Evolutionary conservation across 2,113 vertebrate genomes (phyloP).

Genomic region (Hymenochirus boettgeri): DNA sequence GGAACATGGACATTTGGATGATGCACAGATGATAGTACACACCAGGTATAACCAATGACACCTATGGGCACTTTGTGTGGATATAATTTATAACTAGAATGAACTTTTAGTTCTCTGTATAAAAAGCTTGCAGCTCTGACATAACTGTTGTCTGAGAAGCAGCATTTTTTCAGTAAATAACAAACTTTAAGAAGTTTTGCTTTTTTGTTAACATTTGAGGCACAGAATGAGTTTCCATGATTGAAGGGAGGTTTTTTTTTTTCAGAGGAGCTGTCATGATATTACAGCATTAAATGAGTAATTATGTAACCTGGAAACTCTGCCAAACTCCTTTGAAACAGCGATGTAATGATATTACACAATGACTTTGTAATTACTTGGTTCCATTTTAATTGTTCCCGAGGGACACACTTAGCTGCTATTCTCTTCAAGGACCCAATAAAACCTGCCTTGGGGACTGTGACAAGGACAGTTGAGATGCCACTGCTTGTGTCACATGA

Average conservation of each 20-base stretch:
- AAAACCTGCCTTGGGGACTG: slow-evolving; percentile 1
- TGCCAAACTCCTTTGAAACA: slow-evolving; percentile 4
- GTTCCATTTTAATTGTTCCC: slow-evolving; percentile 17
- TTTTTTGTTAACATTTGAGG: background rate
- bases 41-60: too few species aligned
- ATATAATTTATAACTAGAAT: too few species aligned
- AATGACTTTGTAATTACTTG: slow-evolving; percentile 19
- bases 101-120: too few species aligned
- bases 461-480: background rate
- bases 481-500: background rate
- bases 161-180: too few species aligned
- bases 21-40: too few species aligned
- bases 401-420: slow-evolving; percentile 6
- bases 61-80: too few species aligned
- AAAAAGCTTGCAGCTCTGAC: too few species aligned
- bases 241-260: background rate
- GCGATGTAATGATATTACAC: slow-evolving; percentile 19
- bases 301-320: slow-evolving; percentile 18
- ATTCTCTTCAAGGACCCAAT: slow-evolving; percentile 19
- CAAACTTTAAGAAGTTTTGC: too few species aligned
- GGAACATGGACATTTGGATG: too few species aligned
- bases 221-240: background rate
- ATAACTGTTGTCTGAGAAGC: too few species aligned
- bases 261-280: slow-evolving; percentile 8
- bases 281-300: slow-evolving; percentile 1